These are phyloP conservation scores for Morpho achilles DNA, from an alignment of 2,888 invertebrate genomes.

Conservation along the genomic window DNA sequence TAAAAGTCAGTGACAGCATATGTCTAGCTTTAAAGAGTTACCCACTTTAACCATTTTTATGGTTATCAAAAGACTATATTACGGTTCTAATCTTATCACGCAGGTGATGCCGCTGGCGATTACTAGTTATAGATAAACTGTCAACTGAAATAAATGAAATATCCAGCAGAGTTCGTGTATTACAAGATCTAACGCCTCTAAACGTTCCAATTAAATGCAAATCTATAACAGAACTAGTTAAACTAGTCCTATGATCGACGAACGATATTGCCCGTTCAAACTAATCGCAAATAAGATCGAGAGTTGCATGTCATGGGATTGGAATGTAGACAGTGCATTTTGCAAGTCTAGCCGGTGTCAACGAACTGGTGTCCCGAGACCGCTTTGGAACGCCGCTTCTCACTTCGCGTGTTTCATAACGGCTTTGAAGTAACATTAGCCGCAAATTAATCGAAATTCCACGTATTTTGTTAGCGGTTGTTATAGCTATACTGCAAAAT, in stretches of 20 bases:
- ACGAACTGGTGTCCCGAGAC: constrained; percentile 21
- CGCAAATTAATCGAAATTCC: too few species aligned
- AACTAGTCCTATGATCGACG: constrained; percentile 2
- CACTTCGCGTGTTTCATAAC: constrained; percentile 3
- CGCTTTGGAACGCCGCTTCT: background rate
- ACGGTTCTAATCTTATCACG: too few species aligned
- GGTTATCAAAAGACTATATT: too few species aligned
- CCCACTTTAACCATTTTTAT: too few species aligned
- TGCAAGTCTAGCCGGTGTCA: constrained; percentile 27
- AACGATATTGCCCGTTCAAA: constrained; percentile 3
- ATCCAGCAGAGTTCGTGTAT: constrained; percentile 1
- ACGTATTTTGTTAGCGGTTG: too few species aligned
- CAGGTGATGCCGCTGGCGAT: too few species aligned
- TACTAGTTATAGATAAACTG: too few species aligned
- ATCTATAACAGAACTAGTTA: constrained; percentile 9
- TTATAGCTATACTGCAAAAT: too few species aligned
- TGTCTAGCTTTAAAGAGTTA: too few species aligned
- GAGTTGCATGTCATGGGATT: constrained; percentile 14
- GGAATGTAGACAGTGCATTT: constrained; percentile 22
- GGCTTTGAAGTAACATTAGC: too few species aligned
- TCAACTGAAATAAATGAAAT: constrained; percentile 2
- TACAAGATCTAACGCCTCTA: constrained; percentile 9
- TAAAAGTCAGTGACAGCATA: too few species aligned
- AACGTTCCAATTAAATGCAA: constrained; percentile 17
- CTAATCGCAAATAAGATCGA: constrained; percentile 12